A percentile compares a stretch with the other conserved stretches of the same genome.
Evolutionary conservation across 2,888 invertebrate genomes (phyloP).

Genomic region (Brenthis daphne): DNA sequence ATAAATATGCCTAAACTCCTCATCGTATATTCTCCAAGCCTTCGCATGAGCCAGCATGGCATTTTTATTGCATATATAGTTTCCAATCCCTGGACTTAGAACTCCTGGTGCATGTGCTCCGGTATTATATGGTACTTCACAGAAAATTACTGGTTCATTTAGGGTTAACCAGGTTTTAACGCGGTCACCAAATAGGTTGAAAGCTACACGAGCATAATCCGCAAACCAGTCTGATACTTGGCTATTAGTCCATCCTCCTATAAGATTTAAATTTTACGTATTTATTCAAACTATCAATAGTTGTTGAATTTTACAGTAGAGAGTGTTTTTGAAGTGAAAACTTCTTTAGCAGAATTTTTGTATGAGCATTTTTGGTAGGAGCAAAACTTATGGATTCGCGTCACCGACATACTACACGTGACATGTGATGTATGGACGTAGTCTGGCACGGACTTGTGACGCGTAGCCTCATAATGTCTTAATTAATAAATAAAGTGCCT

Average conservation of each 20-base stretch:
- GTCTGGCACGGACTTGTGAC: too few relatives aligned
- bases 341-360: too few relatives aligned
- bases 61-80: constrained; percentile 84
- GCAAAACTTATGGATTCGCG: too few relatives aligned
- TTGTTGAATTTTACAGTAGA: too few relatives aligned
- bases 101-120: constrained; percentile 60
- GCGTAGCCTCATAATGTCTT: too few relatives aligned
- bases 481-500: too few relatives aligned
- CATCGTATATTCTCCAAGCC: constrained; percentile 81
- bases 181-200: constrained; percentile 81
- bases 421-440: too few relatives aligned
- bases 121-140: constrained; percentile 62
- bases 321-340: too few relatives aligned
- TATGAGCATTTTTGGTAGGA: too few relatives aligned
- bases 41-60: constrained; percentile 85
- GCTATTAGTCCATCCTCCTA: constrained; percentile 86
- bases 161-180: constrained; percentile 87
- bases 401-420: too few relatives aligned
- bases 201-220: constrained; percentile 81
- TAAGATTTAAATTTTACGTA: background rate
- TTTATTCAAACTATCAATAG: too few relatives aligned
- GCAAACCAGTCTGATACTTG: constrained; percentile 83
- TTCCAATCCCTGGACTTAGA: constrained; percentile 65
- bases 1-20: constrained; percentile 71
- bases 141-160: constrained; percentile 84